A percentile compares a stretch with the other conserved stretches of the same genome.
These are phyloP conservation scores for Neolamprologus sp. DNA, from an alignment of 2,113 vertebrate genomes.

Conservation along the genomic window DNA sequence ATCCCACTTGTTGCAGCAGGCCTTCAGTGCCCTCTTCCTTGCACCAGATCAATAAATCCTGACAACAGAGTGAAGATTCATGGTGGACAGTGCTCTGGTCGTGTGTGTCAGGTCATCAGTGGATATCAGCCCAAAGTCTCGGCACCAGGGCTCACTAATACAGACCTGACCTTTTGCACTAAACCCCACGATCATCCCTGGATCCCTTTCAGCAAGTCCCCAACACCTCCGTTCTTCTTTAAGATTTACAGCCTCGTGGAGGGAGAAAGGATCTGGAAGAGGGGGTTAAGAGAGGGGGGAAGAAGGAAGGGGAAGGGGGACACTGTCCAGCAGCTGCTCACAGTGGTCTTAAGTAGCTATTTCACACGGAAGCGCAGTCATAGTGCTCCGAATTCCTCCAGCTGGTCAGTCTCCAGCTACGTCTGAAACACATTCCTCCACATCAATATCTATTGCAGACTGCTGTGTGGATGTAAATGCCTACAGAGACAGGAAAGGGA, in stretches of 20 bases:
- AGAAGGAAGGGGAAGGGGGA: neutral
- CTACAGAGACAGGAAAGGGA: neutral
- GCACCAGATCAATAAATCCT: constrained; percentile 26
- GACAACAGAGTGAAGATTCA: constrained; percentile 2
- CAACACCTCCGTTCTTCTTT: constrained; percentile 59
- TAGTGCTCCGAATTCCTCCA: constrained; percentile 62
- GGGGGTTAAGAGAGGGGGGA: neutral
- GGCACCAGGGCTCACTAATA: constrained; percentile 39
- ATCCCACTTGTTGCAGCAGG: constrained; percentile 30
- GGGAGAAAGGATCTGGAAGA: constrained; percentile 3
- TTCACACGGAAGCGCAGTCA: constrained; percentile 72
- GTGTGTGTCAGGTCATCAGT: constrained; percentile 52
- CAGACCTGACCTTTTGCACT: constrained; percentile 67
- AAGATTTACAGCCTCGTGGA: constrained; percentile 71
- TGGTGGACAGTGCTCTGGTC: constrained; percentile 2
- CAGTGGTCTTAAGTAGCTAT: constrained; percentile 71
- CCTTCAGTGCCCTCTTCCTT: constrained; percentile 19
- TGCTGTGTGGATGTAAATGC: neutral
- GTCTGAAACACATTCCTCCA: constrained; percentile 49
- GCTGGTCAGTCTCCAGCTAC: constrained; percentile 56
- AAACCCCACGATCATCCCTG: constrained; percentile 59
- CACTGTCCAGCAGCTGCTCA: constrained; percentile 77
- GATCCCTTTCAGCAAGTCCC: constrained; percentile 71
- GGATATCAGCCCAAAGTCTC: constrained; percentile 32
- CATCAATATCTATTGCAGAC: constrained; percentile 23